phyloP scores from a whole-genome alignment of 2,888 invertebrate species.

The Omphaloscelis lunosa region DNA sequence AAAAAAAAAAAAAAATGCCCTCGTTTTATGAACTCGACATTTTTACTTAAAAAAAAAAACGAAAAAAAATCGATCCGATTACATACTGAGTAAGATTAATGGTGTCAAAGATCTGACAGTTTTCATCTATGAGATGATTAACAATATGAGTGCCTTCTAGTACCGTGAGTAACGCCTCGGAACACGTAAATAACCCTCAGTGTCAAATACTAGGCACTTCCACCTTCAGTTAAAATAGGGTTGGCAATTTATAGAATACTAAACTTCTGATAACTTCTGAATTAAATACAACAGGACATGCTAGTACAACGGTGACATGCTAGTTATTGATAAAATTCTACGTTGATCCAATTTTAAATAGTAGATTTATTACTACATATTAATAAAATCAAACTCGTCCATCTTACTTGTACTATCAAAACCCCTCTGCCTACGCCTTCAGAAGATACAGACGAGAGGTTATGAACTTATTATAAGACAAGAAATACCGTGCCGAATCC shows the following conservation, averaged over 20 bases:
- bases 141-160: background rate
- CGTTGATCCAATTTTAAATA: too few species aligned
- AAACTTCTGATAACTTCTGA: too few species aligned
- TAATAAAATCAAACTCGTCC: too few species aligned
- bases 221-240: conserved; percentile 19
- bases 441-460: too few species aligned
- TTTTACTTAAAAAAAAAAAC: background rate
- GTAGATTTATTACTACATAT: too few species aligned
- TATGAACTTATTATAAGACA: background rate
- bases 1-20: too few species aligned
- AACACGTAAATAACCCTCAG: conserved; percentile 37
- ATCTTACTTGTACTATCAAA: too few species aligned
- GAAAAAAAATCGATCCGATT: background rate
- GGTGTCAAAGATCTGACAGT: background rate
- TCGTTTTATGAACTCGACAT: background rate
- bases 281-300: too few species aligned
- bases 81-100: background rate
- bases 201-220: conserved; percentile 17
- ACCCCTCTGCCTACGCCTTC: background rate
- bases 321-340: too few species aligned
- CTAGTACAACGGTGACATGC: too few species aligned
- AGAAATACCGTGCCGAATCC: background rate
- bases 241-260: conserved; percentile 3
- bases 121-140: background rate
- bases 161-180: conserved; percentile 5